Evolutionary conservation across 2,797 vertebrate species (phyloP), one percentile per base, ranked within the genome.

Genomic region (Columba guinea): DNA sequence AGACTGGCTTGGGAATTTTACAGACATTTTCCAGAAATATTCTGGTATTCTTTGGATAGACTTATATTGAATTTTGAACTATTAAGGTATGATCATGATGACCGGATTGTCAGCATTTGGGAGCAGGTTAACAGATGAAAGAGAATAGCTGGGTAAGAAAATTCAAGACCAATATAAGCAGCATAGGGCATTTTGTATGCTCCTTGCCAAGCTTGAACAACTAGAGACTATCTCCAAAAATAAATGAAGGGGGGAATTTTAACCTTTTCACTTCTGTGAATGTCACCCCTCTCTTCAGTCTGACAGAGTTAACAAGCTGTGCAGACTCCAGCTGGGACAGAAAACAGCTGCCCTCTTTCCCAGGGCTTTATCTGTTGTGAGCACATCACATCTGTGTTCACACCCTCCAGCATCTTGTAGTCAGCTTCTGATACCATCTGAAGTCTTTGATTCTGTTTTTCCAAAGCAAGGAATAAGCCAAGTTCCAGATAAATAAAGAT

Each of bases 371-470:
- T 76, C n/a, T 69, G 16, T 79, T 81, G 20, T 52, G 27, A 90
- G 28, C 26, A n/a, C 13, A 34, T 84, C 69, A 76, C 73, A 60
- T 81, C 75, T 63, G 28, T 86, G 53, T 37, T 94, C 62, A 62
- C 8, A 1, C 37, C 69, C 18, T 93, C 51, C 69, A 90, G 41
- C 59, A 73, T 83, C 83, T 71, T 70, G n/a, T 64, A 64, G 58
- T 84, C 88, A 76, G 34, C 51, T 88, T 91, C 67, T 65, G 63
- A 67, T 84, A 28, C 27, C 37, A 87, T 32, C 34, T 94, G 70
- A 94, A 89, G 52, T n/a, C 65, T 80, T 69, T 83, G 76, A 55
- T 74, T 89, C 32, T 71, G 3, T 64, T 91, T 93, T 93, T 80
- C 37, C 68, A 46, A 88, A 94, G 53, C 37, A 56, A 70, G 23